phyloP scores from a whole-genome alignment of 2,888 invertebrate species.

The Lepeophtheirus nordmannii region DNA sequence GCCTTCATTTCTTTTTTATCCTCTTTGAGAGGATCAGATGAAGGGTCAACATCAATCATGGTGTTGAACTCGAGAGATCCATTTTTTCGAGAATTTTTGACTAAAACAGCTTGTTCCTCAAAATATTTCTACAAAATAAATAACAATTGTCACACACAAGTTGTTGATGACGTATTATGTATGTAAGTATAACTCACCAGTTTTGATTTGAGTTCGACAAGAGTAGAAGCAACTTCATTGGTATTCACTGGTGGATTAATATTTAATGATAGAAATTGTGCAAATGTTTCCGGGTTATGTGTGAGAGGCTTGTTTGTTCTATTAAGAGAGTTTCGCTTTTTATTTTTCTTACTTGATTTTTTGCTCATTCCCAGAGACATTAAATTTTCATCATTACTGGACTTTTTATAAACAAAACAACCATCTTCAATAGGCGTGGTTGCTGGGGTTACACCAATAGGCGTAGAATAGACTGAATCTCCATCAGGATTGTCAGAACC shows the following conservation, averaged over 20 bases:
- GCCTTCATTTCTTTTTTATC: no score
- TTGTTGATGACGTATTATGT: no score
- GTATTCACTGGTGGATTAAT: conserved; percentile 12
- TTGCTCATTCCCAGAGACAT: neutral
- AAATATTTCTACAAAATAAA: neutral
- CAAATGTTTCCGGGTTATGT: conserved; percentile 20
- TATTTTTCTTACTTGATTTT: conserved; percentile 9
- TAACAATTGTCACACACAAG: neutral
- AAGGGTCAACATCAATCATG: no score
- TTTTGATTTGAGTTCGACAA: conserved; percentile 11
- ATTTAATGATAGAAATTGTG: conserved; percentile 7
- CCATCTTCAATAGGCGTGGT: neutral
- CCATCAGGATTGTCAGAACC: neutral
- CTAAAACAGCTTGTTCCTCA: neutral
- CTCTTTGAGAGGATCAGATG: no score
- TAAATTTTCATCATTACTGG: neutral
- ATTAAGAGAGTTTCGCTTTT: conserved; percentile 7
- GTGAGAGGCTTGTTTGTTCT: conserved; percentile 7
- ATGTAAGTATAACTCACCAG: conserved; percentile 1
- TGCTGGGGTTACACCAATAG: neutral
- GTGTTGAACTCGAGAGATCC: neutral
- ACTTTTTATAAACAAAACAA: neutral
- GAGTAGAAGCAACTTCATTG: conserved; percentile 1
- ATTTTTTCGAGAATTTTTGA: neutral
- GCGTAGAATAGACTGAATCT: neutral